Conservation (phyloP, 2,113 vertebrate genomes). For the Notothenia coriiceps region DNA sequence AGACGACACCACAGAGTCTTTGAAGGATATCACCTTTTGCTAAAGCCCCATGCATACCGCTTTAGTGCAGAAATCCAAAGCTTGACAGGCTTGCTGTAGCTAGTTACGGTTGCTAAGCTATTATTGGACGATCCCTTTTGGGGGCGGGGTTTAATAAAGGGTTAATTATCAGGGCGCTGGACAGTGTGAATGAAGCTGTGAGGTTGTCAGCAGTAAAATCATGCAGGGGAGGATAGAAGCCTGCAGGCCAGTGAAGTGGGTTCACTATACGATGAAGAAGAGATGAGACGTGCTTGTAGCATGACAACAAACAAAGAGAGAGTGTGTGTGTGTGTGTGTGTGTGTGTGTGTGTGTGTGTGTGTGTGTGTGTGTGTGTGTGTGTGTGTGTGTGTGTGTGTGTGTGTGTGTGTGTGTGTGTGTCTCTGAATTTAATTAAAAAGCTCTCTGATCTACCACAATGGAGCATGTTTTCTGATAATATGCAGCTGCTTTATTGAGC, state of each 20-base stretch:
- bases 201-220: constrained; percentile 1
- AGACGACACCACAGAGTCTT: background rate
- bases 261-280: background rate
- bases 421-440: constrained; percentile 64
- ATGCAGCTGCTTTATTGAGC: constrained; percentile 36
- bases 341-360: too few relatives aligned
- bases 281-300: constrained; percentile 27
- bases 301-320: constrained; percentile 28
- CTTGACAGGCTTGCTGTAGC: background rate
- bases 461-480: constrained; percentile 53
- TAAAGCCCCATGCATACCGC: background rate
- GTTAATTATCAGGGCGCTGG: background rate
- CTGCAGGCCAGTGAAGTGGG: background rate
- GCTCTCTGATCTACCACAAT: constrained; percentile 62
- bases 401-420: constrained; percentile 20
- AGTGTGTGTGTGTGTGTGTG: background rate
- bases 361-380: constrained; percentile 12
- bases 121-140: background rate
- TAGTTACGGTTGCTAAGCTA: background rate
- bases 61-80: background rate
- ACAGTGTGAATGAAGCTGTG: constrained; percentile 2
- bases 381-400: constrained; percentile 7
- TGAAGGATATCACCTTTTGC: background rate
- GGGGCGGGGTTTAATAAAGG: background rate
- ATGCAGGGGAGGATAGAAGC: background rate